Evolutionary conservation across 2,797 vertebrate species (phyloP).

Genomic region (Falco novaeseelandiae): DNA sequence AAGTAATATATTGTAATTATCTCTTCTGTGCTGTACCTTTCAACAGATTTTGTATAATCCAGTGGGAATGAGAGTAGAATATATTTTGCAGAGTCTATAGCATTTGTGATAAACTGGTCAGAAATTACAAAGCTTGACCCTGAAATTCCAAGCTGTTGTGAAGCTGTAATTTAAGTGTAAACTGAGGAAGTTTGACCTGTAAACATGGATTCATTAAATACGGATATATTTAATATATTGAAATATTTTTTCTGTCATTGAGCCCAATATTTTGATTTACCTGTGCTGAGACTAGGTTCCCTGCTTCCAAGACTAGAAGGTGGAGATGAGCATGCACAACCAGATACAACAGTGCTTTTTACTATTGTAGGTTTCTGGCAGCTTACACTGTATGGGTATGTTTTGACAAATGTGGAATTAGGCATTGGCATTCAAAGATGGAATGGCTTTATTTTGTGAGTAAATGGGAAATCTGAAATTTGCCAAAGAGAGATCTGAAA

Average conservation of each 20-base stretch:
- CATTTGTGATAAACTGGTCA: background rate
- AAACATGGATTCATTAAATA: background rate
- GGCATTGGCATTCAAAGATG: background rate
- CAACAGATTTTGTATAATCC: background rate
- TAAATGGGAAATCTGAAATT: background rate
- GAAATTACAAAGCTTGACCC: background rate
- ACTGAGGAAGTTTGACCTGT: background rate
- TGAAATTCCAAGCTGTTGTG: background rate
- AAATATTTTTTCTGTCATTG: background rate
- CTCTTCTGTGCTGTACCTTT: background rate
- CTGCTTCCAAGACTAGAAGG: background rate
- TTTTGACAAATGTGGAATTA: background rate
- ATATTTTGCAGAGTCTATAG: background rate
- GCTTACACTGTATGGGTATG: background rate
- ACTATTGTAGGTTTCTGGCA: background rate
- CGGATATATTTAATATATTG: background rate
- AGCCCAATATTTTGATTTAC: background rate
- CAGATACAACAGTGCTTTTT: background rate
- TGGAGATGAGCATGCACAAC: background rate
- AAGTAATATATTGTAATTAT: background rate
- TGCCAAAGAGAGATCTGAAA: background rate
- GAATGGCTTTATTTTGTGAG: background rate
- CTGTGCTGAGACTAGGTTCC: background rate
- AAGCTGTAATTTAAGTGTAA: background rate
- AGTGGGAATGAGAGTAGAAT: background rate